Percentiles rank a stretch among this genome's conserved stretches.
phyloP scores from a whole-genome alignment of 2,113 vertebrate genomes.

The Cryptomyrus ogoouensis region DNA sequence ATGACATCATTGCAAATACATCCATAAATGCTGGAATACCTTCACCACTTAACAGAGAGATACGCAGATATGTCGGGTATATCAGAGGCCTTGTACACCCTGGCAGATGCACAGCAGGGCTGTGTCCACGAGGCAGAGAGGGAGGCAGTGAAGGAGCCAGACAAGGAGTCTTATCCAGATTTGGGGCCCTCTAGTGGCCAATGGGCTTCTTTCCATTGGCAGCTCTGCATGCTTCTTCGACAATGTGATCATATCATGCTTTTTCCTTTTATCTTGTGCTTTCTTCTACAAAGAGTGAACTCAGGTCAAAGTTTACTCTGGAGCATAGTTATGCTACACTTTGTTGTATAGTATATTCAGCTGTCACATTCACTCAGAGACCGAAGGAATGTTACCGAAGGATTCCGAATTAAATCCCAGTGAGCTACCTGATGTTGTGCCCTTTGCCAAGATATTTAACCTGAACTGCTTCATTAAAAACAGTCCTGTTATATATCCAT shows the following conservation, averaged over 20 bases:
- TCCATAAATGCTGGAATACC: background rate
- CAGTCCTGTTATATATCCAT: background rate
- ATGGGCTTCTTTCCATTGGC: background rate
- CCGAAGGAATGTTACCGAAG: background rate
- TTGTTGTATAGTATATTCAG: background rate
- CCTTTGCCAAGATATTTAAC: background rate
- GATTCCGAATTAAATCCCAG: background rate
- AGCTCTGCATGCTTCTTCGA: background rate
- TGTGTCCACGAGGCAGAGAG: background rate
- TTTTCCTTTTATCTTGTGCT: background rate
- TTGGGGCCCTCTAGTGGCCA: conserved; percentile 25
- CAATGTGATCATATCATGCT: background rate
- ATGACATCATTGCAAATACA: background rate
- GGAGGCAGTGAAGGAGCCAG: background rate
- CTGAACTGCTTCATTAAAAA: background rate
- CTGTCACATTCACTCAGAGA: background rate
- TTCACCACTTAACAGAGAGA: background rate
- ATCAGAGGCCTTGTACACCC: background rate
- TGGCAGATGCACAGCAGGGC: background rate
- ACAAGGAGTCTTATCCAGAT: background rate
- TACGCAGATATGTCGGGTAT: background rate
- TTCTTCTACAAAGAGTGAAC: background rate
- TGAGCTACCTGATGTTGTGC: background rate
- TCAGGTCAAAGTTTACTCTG: background rate
- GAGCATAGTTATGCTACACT: background rate